Base-by-base conservation (phyloP, 2,888 invertebrate species). In the Metellina segmentata region DNA sequence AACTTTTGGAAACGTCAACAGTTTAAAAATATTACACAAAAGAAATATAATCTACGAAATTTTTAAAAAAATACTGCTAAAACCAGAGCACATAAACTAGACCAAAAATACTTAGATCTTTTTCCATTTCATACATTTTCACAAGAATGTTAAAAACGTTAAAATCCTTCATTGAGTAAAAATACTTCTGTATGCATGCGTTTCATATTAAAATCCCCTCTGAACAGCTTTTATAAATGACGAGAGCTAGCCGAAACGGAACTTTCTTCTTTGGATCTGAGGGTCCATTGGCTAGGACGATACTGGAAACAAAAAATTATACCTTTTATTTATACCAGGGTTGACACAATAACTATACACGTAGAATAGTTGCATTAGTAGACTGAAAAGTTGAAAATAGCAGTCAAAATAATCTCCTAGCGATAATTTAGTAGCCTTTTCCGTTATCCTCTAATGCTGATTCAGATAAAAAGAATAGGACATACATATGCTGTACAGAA, bases 271-370 rank as follows among this genome's bases (percentile, higher is more conserved):
- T 98, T 98, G 94, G 98, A 96, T 94, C 97, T 96, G 97, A 98
- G 98, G 94, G 97, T 97, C 98, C 98, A 98, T 94, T 98, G 98
- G 94, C 97, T 98, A 93, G 99, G 99, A 93, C 99, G 98, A 95
- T 98, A 98, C 98, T 99, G 96, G 93, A 96, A 95, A 81, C 88
- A 71, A 92, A 92, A 92, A 92, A 94, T 93, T 94, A 48, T 81
- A 34, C 34, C 34, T 34, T 34, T 34, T 34, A 34, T 34, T 34
- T n/a, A n/a, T n/a, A n/a, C n/a, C n/a, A n/a, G n/a, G n/a, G n/a
- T n/a, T n/a, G n/a, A n/a, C n/a, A n/a, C n/a, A n/a, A n/a, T n/a
- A n/a, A n/a, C n/a, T n/a, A n/a, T n/a, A n/a, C n/a, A n/a, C n/a
- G n/a, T n/a, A n/a, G n/a, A n/a, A n/a, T n/a, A n/a, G n/a, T n/a